These are phyloP conservation scores for Hycleus phaleratus DNA, from an alignment of 1,140 invertebrate species.

Conservation along the genomic window DNA sequence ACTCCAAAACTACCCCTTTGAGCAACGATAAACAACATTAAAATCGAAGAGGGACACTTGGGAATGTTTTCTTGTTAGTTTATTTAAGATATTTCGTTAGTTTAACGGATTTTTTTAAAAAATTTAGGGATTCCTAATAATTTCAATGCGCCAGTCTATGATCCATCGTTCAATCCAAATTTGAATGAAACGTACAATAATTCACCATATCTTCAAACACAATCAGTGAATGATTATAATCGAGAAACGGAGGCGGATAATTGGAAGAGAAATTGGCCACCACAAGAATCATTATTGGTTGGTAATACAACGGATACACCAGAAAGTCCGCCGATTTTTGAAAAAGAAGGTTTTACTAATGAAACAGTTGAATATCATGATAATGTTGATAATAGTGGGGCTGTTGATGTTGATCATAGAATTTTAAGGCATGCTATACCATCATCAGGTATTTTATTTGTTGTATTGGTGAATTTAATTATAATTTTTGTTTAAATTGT, in stretches of 20 bases:
- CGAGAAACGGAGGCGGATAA: constrained; percentile 32
- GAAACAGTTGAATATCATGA: constrained; percentile 54
- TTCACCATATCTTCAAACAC: constrained; percentile 11
- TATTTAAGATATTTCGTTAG: too few species aligned
- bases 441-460: not conserved
- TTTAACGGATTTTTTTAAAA: too few species aligned
- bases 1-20: too few species aligned
- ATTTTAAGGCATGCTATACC: constrained; percentile 23
- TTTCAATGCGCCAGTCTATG: not conserved
- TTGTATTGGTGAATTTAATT: constrained; percentile 11
- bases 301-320: constrained; percentile 45
- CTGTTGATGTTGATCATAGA: constrained; percentile 53
- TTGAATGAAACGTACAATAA: not conserved
- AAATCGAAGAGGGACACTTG: too few species aligned
- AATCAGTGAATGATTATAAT: constrained; percentile 30
- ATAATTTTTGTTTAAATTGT: not conserved
- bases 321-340: constrained; percentile 58
- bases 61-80: too few species aligned
- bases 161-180: not conserved
- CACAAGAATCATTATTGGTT: constrained; percentile 6
- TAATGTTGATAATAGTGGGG: constrained; percentile 24
- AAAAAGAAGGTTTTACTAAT: constrained; percentile 45
- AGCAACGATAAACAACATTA: too few species aligned
- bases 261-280: constrained; percentile 33
- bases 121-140: not conserved